Evolutionary conservation across 2,888 invertebrate species (phyloP).

Genomic region (Acleris holmiana): DNA sequence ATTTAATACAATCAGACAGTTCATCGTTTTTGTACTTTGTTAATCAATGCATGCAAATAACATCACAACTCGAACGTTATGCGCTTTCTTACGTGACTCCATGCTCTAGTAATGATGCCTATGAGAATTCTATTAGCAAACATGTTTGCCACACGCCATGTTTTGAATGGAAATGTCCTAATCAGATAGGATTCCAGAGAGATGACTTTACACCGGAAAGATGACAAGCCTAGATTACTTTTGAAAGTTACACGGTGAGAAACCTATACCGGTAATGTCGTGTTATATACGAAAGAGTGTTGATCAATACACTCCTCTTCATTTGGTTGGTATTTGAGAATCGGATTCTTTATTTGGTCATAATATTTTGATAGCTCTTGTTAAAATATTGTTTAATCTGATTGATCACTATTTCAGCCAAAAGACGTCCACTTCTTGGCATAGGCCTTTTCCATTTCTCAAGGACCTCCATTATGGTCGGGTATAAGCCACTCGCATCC

Average conservation of each 20-base stretch:
- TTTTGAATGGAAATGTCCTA: constrained; percentile 20
- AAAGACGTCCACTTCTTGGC: no score
- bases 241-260: no score
- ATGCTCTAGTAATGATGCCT: constrained; percentile 46
- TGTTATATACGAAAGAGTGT: no score
- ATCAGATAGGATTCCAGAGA: not conserved
- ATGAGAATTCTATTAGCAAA: constrained; percentile 13
- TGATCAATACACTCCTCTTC: no score
- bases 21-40: constrained; percentile 35
- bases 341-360: not conserved
- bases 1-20: constrained; percentile 46
- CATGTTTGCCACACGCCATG: constrained; percentile 18
- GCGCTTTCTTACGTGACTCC: constrained; percentile 65
- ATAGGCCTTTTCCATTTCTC: no score
- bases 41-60: constrained; percentile 44
- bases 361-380: not conserved
- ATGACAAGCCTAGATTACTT: not conserved
- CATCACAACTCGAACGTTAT: constrained; percentile 47
- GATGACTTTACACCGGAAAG: not conserved
- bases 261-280: no score
- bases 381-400: no score
- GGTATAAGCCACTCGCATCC: no score
- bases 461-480: no score
- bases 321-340: not conserved
- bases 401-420: no score